Evolutionary conservation across 2,888 invertebrate genomes (phyloP), one percentile per base, ranked within the genome.

Genomic region (Dasypogon diadema): DNA sequence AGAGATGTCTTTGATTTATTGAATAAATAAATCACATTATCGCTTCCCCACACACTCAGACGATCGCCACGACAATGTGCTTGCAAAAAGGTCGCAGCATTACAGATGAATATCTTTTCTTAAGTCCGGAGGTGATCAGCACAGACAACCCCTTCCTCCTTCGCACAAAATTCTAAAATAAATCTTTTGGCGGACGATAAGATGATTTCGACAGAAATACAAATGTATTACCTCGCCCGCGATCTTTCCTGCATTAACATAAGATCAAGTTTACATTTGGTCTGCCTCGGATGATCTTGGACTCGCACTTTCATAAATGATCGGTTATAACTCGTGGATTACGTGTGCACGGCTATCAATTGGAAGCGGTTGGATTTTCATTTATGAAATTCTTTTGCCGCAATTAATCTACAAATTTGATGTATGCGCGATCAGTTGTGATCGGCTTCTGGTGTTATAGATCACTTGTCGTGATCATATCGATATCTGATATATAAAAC

Each of bases 391-490:
- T 60, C 48, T 60, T 58, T 30, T 30, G 10, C 22, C 46, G 18
- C 74, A 60, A 74, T 74, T 74, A 74, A 74, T 74, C 58, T 74
- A 74, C 26, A 58, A 60, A 73, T 21, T 55, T 55, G 21, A 55
- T 55, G 22, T 55, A 55, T 22, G 42, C 26, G 48, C 42, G 74
- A 74, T 74, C 58, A 48, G 24, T 48, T 26, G 16, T 74, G 74
- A 74, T 74, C 74, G 74, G 58, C 74, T 74, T 60, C 74, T 74
- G 74, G 74, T 74, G 56, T 74, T 74, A 74, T 74, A 74, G 74
- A 74, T 74, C 74, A 74, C 74, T 74, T 74, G 74, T 74, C 74
- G 56, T 74, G 74, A 74, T 74, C 74, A 34, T 74, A 74, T 74
- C 74, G 74, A 74, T 74, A 58, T 74, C 60, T 74, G 74, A 60